Base-by-base conservation (phyloP, 1,140 invertebrate genomes). In the Macrotrachela quadricornifera region DNA sequence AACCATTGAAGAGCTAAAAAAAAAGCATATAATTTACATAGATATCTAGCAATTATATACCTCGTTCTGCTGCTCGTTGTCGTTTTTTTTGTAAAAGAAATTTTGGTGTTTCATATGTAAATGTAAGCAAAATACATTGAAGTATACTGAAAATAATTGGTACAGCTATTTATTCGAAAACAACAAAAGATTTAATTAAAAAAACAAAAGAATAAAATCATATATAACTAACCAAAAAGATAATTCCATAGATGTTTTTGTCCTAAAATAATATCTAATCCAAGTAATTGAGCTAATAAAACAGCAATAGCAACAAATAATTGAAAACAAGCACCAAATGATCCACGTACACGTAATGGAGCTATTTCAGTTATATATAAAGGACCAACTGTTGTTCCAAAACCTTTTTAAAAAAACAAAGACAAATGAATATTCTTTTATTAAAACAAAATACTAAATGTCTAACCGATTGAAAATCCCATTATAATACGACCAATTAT, bases 321-420 rank as follows among this genome's bases (percentile, higher is more conserved):
- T 76, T 92, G 87, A 74, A 91, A 91, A 62, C 91, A 82, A 58
- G 85, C 90, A 1, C 69, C 69, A 45, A 55, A 53, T 45, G 62
- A 82, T 60, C 86, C 86, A 64, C 87, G 78, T 57, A 92, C 75
- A 74, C 85, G 86, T 62, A 91, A 74, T 59, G 87, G 87, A 59
- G 87, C 83, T 71, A 92, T 91, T 75, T 94, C 88, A 63, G 84
- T 87, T 77, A 94, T 83, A 78, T 92, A 92, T 82, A 92, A 86
- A 74, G 87, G 87, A 74, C 88, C 85, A 70, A 92, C 74, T 61
- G 82, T 86, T 65, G 86, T 90, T 72, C 86, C 88, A 62, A 91
- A 76, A 69, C 83, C 83, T 15, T 49, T 21, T 12, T 39, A 46
- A 37, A 49, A 42, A 10, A n/a, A n/a, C n/a, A 37, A 43, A 30